phyloP scores from a whole-genome alignment of 2,113 vertebrate genomes.

The Percopsis transmontana region DNA sequence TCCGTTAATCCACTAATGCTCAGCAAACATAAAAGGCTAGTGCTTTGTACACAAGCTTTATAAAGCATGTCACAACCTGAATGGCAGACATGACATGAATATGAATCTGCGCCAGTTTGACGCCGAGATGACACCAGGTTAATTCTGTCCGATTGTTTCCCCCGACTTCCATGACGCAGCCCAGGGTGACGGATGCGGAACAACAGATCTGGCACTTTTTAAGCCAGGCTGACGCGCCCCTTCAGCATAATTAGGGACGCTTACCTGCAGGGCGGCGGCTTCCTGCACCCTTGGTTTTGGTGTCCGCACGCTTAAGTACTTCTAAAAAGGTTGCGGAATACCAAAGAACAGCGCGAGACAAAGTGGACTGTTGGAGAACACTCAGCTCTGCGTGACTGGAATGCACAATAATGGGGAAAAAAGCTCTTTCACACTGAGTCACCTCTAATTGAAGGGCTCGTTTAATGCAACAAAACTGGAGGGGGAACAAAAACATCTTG shows the following conservation, averaged over 20 bases:
- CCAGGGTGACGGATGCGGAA: conserved; percentile 39
- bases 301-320: conserved; percentile 45
- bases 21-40: no score
- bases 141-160: conserved; percentile 56
- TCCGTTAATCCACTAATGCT: no score
- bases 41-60: no score
- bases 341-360: conserved; percentile 31
- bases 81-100: conserved; percentile 56
- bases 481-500: background rate
- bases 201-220: conserved; percentile 50
- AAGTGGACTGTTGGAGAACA: conserved; percentile 12
- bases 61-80: conserved; percentile 22
- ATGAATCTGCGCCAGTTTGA: conserved; percentile 62
- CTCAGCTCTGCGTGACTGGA: background rate
- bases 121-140: conserved; percentile 54
- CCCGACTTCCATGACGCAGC: conserved; percentile 24
- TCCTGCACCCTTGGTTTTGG: conserved; percentile 4
- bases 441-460: conserved; percentile 5
- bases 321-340: conserved; percentile 54
- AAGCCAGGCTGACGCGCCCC: conserved; percentile 59
- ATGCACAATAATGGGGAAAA: conserved; percentile 16
- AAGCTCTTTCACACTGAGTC: background rate
- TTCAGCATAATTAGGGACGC: conserved; percentile 46
- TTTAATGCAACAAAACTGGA: conserved; percentile 9
- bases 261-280: conserved; percentile 31